phyloP scores from a whole-genome alignment of 2,113 vertebrate species.

The Pachycephala philippinensis region DNA sequence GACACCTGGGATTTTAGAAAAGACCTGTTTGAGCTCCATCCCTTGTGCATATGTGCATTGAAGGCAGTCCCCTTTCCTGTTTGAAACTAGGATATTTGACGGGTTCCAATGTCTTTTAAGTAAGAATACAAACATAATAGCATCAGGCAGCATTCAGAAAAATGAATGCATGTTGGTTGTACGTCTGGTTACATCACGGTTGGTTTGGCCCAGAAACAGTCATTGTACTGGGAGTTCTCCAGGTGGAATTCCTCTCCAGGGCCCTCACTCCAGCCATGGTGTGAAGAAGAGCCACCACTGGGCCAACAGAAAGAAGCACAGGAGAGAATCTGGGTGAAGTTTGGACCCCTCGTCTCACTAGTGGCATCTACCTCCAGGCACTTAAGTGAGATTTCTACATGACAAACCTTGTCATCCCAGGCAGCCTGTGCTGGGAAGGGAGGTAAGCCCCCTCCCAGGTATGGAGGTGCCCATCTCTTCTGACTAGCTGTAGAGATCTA shows the following conservation, averaged over 20 bases:
- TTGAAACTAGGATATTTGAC: not conserved
- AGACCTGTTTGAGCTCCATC: not conserved
- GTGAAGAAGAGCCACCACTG: not conserved
- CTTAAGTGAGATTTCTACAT: not conserved
- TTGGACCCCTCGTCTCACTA: not conserved
- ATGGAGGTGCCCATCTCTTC: not conserved
- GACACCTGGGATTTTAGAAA: not conserved
- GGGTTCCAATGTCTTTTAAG: not conserved
- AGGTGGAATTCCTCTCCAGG: not conserved
- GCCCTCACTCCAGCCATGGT: not conserved
- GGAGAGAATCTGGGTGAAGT: not conserved
- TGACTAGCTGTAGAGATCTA: not conserved
- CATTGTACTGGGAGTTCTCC: not conserved
- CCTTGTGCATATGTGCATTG: not conserved
- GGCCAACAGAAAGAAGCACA: not conserved
- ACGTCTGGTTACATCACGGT: not conserved
- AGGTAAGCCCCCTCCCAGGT: not conserved
- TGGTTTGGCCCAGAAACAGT: not conserved
- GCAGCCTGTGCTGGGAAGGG: not conserved
- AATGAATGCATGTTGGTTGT: fast-evolving
- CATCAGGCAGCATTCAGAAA: not conserved
- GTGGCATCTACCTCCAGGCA: not conserved
- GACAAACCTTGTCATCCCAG: not conserved
- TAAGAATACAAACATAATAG: not conserved
- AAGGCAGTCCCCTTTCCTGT: not conserved